These are phyloP conservation scores for Leptobrachium leishanense DNA, from an alignment of 2,113 vertebrate species.

Conservation along the genomic window DNA sequence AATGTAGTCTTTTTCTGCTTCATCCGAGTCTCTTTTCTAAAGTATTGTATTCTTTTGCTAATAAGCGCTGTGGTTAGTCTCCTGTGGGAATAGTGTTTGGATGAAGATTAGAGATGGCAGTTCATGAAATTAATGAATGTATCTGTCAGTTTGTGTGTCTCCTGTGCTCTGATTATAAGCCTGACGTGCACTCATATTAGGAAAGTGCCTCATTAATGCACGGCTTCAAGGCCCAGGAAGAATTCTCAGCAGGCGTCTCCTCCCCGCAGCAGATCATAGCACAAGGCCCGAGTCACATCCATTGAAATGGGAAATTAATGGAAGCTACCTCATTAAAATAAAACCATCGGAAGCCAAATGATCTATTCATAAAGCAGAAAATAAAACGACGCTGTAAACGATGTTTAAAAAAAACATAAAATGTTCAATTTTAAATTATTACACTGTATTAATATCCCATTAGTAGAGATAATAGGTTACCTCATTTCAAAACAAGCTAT, in stretches of 20 bases:
- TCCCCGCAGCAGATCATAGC: slow-evolving; percentile 33
- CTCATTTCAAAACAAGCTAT: not conserved
- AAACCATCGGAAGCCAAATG: slow-evolving; percentile 31
- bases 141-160: slow-evolving; percentile 46
- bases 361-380: slow-evolving; percentile 24
- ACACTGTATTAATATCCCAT: slow-evolving; percentile 31
- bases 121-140: slow-evolving; percentile 49
- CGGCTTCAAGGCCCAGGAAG: slow-evolving; percentile 34
- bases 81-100: slow-evolving; percentile 33
- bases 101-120: slow-evolving; percentile 47
- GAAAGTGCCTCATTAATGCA: slow-evolving; percentile 47
- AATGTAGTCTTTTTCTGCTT: slow-evolving; percentile 4
- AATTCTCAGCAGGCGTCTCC: slow-evolving; percentile 34
- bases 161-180: slow-evolving; percentile 44
- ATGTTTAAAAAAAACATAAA: slow-evolving; percentile 1
- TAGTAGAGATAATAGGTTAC: slow-evolving; percentile 22
- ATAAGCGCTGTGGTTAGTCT: slow-evolving; percentile 13
- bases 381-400: slow-evolving; percentile 17
- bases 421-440: slow-evolving; percentile 36
- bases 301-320: slow-evolving; percentile 42
- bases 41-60: slow-evolving; percentile 22
- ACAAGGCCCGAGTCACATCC: slow-evolving; percentile 20
- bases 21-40: not conserved
- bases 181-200: slow-evolving; percentile 43
- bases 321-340: slow-evolving; percentile 38